phyloP scores from a whole-genome alignment of 1,140 invertebrate genomes.

The Plodia interpunctella region DNA sequence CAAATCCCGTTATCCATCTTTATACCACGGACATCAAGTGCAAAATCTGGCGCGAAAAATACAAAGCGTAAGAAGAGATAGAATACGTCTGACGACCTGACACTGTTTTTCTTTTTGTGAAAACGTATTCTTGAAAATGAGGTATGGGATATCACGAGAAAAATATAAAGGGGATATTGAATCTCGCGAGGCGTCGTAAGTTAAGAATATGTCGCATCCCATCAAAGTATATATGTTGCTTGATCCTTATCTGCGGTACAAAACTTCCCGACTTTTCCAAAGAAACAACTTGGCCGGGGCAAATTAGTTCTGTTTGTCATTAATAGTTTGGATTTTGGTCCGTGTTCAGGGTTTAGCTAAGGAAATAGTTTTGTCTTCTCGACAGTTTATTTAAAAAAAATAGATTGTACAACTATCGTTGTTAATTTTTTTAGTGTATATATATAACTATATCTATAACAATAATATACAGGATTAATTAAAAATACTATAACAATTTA shows the following conservation, averaged over 20 bases:
- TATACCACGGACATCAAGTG: neutral
- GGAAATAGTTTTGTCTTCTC: neutral
- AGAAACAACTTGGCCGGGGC: neutral
- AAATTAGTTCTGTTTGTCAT: conserved; percentile 2
- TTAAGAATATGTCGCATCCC: conserved; percentile 60
- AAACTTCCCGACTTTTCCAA: conserved; percentile 10
- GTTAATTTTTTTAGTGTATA: no score
- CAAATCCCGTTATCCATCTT: neutral
- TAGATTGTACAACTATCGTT: no score
- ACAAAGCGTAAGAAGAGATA: neutral
- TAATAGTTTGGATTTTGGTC: neutral
- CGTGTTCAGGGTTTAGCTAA: no score
- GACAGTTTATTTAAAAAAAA: no score
- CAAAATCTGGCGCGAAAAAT: conserved; percentile 4
- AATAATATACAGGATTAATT: no score
- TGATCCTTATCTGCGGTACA: conserved; percentile 30
- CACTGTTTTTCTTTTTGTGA: conserved; percentile 17
- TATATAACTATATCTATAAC: no score
- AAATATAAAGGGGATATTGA: conserved; percentile 67
- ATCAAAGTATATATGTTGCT: conserved; percentile 53
- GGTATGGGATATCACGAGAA: conserved; percentile 31
- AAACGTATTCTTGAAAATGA: conserved; percentile 18
- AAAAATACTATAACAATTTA: no score
- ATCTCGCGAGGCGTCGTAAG: conserved; percentile 55
- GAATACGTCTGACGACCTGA: conserved; percentile 1